phyloP scores from a whole-genome alignment of 2,797 vertebrate genomes.

The Sus cebifrons region DNA sequence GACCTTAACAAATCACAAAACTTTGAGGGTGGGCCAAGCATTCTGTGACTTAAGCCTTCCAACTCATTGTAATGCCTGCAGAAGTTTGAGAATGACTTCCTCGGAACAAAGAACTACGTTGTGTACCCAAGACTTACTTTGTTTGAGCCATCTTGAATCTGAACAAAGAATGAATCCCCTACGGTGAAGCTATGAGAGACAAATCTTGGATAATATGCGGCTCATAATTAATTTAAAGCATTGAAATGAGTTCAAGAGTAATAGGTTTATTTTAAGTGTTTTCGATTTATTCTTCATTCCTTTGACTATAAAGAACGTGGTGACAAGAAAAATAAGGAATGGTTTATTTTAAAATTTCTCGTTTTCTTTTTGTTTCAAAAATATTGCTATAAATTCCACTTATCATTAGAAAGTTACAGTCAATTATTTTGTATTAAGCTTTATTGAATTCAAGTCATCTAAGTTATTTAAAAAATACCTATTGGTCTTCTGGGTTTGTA shows the following conservation, averaged over 20 bases:
- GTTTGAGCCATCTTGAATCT: neutral
- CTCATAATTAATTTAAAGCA: neutral
- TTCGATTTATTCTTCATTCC: neutral
- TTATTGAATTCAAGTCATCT: neutral
- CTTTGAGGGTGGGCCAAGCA: neutral
- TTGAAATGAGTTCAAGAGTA: neutral
- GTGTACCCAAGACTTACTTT: neutral
- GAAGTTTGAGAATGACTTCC: neutral
- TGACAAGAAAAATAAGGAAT: neutral
- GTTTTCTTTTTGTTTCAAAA: conserved; percentile 33
- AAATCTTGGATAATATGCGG: neutral
- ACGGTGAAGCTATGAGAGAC: neutral
- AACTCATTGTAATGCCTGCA: neutral
- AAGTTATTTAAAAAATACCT: neutral
- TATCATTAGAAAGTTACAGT: neutral
- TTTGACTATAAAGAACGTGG: neutral
- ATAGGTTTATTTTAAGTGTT: neutral
- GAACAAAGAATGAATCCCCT: neutral
- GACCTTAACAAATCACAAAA: neutral
- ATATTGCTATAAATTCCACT: neutral
- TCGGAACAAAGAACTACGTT: neutral
- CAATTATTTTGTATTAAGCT: neutral
- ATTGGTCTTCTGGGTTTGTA: neutral
- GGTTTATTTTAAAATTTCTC: neutral
- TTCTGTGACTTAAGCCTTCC: neutral